These are phyloP conservation scores for Sorex maritimensis DNA, from an alignment of 2,797 vertebrate genomes.

Conservation along the genomic window DNA sequence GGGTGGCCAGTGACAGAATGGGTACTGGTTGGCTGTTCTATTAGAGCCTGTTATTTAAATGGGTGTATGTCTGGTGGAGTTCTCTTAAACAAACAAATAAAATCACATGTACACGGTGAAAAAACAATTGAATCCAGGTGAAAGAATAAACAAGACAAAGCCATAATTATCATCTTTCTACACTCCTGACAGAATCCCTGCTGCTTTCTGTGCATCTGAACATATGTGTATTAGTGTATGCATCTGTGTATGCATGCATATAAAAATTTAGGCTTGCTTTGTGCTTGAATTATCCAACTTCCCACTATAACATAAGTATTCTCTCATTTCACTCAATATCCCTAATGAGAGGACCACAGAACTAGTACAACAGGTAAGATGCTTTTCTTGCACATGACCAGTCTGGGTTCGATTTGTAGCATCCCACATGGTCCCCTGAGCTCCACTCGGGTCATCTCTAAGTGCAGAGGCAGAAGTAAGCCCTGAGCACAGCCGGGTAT, in stretches of 20 bases:
- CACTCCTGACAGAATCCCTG: conserved; percentile 16
- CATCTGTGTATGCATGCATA: not conserved
- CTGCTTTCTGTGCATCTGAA: conserved; percentile 46
- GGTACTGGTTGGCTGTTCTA: not conserved
- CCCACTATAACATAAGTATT: conserved; percentile 28
- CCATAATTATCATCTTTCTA: not conserved
- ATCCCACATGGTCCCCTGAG: no score
- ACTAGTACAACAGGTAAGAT: no score
- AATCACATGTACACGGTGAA: not conserved
- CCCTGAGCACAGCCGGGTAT: no score
- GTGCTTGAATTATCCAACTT: conserved; percentile 10
- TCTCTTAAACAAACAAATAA: not conserved
- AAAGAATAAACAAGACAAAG: conserved; percentile 45
- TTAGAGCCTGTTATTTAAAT: conserved; percentile 39
- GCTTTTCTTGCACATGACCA: no score
- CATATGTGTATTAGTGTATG: not conserved
- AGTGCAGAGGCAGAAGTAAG: no score
- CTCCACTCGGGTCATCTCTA: no score
- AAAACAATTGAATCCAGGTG: conserved; percentile 22
- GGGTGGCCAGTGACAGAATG: not conserved
- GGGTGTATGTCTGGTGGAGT: not conserved
- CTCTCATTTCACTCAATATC: conserved; percentile 51
- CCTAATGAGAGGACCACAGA: no score
- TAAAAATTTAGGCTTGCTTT: not conserved
- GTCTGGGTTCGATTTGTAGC: no score